phyloP scores from a whole-genome alignment of 2,888 invertebrate genomes.

The Synergus umbraculus region DNA sequence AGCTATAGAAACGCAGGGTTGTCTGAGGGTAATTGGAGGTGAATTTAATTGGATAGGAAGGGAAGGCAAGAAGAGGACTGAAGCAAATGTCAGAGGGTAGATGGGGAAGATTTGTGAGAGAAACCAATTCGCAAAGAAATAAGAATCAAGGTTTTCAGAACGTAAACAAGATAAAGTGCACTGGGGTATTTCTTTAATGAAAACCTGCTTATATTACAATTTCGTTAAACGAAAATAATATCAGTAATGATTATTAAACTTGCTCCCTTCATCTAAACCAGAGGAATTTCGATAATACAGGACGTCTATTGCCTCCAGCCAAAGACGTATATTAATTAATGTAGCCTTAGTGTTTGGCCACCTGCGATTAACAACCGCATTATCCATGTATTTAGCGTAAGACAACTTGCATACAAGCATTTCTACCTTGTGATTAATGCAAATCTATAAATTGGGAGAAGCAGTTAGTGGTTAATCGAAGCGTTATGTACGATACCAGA shows the following conservation, averaged over 20 bases:
- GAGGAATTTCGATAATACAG: no score
- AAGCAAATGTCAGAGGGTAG: slow-evolving; percentile 19
- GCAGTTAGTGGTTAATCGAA: slow-evolving; percentile 40
- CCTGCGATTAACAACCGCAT: background rate
- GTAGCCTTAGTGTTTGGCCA: background rate
- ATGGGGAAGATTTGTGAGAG: background rate
- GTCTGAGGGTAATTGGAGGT: slow-evolving; percentile 33
- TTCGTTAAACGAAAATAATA: no score
- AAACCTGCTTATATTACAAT: background rate
- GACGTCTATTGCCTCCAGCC: no score
- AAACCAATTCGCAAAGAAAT: slow-evolving; percentile 4
- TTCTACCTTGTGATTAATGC: slow-evolving; percentile 18
- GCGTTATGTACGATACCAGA: slow-evolving; percentile 35
- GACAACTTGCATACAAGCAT: slow-evolving; percentile 21
- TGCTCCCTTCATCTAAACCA: no score
- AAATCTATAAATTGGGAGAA: slow-evolving; percentile 34
- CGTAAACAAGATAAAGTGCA: background rate
- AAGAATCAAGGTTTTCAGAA: background rate
- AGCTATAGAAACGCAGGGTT: slow-evolving; percentile 15
- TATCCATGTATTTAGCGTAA: slow-evolving; percentile 19
- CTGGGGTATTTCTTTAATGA: background rate
- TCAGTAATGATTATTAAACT: no score
- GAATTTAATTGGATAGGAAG: slow-evolving; percentile 36
- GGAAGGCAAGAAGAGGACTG: background rate
- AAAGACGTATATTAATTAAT: no score